Evolutionary conservation across 1,140 invertebrate species (phyloP).

Genomic region (Drosophila repletoides): DNA sequence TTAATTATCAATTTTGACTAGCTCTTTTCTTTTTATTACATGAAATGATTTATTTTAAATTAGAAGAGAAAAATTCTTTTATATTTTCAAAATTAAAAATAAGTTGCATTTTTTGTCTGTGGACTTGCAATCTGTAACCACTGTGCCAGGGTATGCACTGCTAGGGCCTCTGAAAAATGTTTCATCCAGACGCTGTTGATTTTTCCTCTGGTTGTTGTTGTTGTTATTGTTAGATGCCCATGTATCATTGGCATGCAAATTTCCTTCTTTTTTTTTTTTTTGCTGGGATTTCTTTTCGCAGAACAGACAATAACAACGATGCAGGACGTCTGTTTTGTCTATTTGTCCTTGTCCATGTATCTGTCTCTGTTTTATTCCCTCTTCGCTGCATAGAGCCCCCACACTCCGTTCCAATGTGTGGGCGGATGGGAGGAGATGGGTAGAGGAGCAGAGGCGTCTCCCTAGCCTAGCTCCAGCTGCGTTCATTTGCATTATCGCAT

Average conservation of each 20-base stretch:
- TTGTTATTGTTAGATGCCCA: slow-evolving; percentile 15
- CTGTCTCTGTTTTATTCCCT: background rate
- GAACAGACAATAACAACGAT: slow-evolving; percentile 15
- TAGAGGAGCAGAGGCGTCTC: background rate
- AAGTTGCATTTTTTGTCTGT: too few species aligned
- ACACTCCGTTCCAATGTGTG: background rate
- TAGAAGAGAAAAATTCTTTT: too few species aligned
- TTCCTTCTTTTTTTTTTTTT: slow-evolving; percentile 34
- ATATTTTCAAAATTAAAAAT: too few species aligned
- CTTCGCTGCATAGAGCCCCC: too few species aligned
- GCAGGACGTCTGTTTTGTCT: slow-evolving; percentile 34
- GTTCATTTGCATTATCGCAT: slow-evolving; percentile 80
- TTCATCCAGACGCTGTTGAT: background rate
- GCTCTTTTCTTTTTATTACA: too few species aligned
- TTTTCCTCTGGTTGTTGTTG: slow-evolving; percentile 3
- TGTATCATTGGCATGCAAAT: slow-evolving; percentile 75
- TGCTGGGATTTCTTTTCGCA: slow-evolving; percentile 1
- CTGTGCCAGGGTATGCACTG: slow-evolving; percentile 10
- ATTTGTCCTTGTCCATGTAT: background rate
- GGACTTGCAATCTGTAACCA: too few species aligned
- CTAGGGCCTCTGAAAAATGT: slow-evolving; percentile 20
- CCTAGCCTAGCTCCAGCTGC: slow-evolving; percentile 14
- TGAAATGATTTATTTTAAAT: too few species aligned
- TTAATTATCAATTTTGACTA: too few species aligned
- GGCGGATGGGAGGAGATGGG: background rate